These are phyloP conservation scores for Pharmacophagus antenor DNA, from an alignment of 2,888 invertebrate genomes.

Conservation along the genomic window DNA sequence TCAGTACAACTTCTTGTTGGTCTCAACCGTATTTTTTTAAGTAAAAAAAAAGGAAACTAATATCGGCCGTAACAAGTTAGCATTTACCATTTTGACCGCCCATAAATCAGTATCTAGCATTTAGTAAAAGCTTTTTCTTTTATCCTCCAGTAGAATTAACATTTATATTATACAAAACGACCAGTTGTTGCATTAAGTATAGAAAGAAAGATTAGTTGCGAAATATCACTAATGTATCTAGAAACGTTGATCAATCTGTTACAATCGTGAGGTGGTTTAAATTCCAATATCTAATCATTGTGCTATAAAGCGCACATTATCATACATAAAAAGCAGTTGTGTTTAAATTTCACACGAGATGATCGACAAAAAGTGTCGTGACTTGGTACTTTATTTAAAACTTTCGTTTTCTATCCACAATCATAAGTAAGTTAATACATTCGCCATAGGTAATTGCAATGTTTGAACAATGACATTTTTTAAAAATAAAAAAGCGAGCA, in stretches of 20 bases:
- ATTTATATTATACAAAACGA: not conserved
- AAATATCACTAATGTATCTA: slow-evolving; percentile 5
- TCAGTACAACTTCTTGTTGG: too few relatives aligned
- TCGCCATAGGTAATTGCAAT: slow-evolving; percentile 39
- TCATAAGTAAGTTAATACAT: slow-evolving; percentile 50
- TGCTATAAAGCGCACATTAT: slow-evolving; percentile 32
- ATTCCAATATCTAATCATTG: slow-evolving; percentile 23
- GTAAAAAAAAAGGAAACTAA: not conserved
- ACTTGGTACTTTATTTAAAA: slow-evolving; percentile 54
- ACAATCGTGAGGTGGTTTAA: slow-evolving; percentile 32
- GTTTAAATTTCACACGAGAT: slow-evolving; percentile 63
- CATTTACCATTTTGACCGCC: slow-evolving; percentile 53
- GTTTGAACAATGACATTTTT: slow-evolving; percentile 23
- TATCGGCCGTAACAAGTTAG: slow-evolving; percentile 16
- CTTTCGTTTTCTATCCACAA: slow-evolving; percentile 65
- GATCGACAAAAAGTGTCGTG: slow-evolving; percentile 62
- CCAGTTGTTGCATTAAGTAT: too few relatives aligned
- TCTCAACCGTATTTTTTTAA: not conserved
- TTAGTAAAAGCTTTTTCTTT: slow-evolving; percentile 33
- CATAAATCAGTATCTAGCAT: slow-evolving; percentile 37
- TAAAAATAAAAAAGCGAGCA: slow-evolving; percentile 11
- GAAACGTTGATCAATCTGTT: slow-evolving; percentile 8
- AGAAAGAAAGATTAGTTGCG: not conserved
- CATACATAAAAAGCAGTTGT: slow-evolving; percentile 38
- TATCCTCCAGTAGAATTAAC: not conserved